Conservation (phyloP, 2,797 vertebrate genomes). For the Hybognathus amarus region DNA sequence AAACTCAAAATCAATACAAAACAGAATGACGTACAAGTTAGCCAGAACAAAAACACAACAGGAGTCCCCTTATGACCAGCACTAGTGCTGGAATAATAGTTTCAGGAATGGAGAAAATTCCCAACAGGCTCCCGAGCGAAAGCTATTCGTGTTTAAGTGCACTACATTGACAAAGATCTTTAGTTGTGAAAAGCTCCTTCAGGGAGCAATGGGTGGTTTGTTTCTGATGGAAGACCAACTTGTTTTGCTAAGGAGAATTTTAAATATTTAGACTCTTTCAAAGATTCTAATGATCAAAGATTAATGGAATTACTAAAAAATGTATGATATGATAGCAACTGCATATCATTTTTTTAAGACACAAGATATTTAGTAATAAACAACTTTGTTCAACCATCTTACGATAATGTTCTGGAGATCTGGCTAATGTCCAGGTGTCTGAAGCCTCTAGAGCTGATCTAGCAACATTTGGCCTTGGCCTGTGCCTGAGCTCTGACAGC, state of each 20-base stretch:
- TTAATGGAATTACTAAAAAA: too few species aligned
- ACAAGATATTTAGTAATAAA: not conserved
- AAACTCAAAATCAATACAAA: constrained; percentile 61
- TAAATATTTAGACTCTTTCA: not conserved
- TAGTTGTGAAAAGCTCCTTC: constrained; percentile 44
- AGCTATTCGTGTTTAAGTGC: constrained; percentile 59
- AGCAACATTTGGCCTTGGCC: constrained; percentile 57
- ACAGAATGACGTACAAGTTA: constrained; percentile 63
- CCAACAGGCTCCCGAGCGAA: constrained; percentile 55
- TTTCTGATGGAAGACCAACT: constrained; percentile 25
- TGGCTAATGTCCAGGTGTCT: constrained; percentile 57
- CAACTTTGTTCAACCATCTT: constrained; percentile 19
- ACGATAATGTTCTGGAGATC: constrained; percentile 54
- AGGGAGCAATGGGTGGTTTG: constrained; percentile 36
- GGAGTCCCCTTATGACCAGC: constrained; percentile 45
- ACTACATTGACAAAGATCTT: constrained; percentile 49
- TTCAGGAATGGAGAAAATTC: constrained; percentile 54
- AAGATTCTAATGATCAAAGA: not conserved
- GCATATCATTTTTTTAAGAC: not conserved
- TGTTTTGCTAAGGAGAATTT: not conserved
- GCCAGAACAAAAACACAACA: constrained; percentile 52
- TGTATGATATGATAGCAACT: not conserved
- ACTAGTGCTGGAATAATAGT: constrained; percentile 53
- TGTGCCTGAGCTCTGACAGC: constrained; percentile 53
- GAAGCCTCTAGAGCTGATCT: constrained; percentile 44